Conservation (phyloP, 2,113 vertebrate genomes). For the Campylomormyrus tamandua region DNA sequence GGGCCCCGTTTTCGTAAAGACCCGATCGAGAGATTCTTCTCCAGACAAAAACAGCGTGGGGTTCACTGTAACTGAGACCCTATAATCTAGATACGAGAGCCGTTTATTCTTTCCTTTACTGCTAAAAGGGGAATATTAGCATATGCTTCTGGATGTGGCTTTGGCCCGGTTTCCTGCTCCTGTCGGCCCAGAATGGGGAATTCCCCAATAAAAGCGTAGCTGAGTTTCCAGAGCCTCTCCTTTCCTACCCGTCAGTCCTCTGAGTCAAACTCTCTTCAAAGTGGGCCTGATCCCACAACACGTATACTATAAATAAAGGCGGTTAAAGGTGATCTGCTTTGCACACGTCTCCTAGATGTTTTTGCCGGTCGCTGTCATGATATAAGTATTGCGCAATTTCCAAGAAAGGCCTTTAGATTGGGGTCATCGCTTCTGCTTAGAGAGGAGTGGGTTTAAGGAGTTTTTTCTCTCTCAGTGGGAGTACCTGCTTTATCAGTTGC, state of each 20-base stretch:
- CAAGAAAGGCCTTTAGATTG: neutral
- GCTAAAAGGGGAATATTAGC: neutral
- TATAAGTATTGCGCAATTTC: neutral
- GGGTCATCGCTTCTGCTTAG: neutral
- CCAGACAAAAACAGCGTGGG: neutral
- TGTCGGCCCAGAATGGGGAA: neutral
- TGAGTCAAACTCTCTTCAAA: conserved; percentile 9
- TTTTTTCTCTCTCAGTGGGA: neutral
- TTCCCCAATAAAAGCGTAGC: neutral
- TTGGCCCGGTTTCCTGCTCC: neutral
- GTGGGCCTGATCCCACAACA: conserved; percentile 46
- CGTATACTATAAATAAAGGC: conserved; percentile 54
- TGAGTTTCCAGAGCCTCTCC: neutral
- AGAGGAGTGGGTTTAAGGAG: neutral
- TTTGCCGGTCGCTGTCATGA: neutral
- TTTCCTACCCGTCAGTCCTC: neutral
- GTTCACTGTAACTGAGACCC: neutral
- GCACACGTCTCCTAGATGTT: conserved; percentile 48
- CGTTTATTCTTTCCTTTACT: neutral
- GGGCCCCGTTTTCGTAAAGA: neutral
- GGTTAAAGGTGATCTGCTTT: conserved; percentile 56
- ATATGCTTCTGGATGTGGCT: neutral
- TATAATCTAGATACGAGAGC: neutral
- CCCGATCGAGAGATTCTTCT: neutral
- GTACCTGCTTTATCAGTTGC: neutral